A percentile compares a stretch with the other conserved stretches of the same genome.
Evolutionary conservation across 2,113 vertebrate species (phyloP).

Genomic region (Taxidea taxus): DNA sequence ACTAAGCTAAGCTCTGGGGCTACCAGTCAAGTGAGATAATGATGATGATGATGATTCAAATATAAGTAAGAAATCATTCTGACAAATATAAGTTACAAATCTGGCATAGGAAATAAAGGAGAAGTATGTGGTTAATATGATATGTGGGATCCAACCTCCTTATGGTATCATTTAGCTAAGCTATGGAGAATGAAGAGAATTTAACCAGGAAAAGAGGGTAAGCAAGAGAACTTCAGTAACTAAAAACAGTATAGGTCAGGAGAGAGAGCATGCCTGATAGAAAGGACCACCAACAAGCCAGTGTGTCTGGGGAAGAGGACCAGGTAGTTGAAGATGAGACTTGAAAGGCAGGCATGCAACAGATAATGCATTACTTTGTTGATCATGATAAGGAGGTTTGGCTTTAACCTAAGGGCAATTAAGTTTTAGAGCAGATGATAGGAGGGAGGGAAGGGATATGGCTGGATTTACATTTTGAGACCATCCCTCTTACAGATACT

Average conservation of each 20-base stretch:
- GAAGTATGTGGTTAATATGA: background rate
- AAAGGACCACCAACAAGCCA: background rate
- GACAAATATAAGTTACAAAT: background rate
- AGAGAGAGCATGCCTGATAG: background rate
- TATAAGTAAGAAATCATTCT: constrained; percentile 15
- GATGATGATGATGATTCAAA: background rate
- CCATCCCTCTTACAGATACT: background rate
- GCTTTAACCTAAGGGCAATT: background rate
- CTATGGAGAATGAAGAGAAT: background rate
- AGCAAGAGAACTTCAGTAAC: background rate
- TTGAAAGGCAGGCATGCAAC: background rate
- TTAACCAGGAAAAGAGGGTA: background rate
- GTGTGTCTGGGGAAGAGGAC: background rate
- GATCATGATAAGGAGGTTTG: background rate
- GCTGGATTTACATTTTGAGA: background rate
- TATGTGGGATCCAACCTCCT: background rate
- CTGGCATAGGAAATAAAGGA: background rate
- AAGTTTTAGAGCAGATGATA: background rate
- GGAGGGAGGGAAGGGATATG: background rate
- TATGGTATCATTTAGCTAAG: background rate
- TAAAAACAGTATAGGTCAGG: background rate
- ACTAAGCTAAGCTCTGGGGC: background rate
- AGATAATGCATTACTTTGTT: background rate
- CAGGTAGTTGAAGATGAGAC: background rate
- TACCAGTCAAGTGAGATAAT: background rate